These are phyloP conservation scores for Pipistrellus pygmaeus DNA, from an alignment of 2,797 vertebrate genomes.

Conservation along the genomic window DNA sequence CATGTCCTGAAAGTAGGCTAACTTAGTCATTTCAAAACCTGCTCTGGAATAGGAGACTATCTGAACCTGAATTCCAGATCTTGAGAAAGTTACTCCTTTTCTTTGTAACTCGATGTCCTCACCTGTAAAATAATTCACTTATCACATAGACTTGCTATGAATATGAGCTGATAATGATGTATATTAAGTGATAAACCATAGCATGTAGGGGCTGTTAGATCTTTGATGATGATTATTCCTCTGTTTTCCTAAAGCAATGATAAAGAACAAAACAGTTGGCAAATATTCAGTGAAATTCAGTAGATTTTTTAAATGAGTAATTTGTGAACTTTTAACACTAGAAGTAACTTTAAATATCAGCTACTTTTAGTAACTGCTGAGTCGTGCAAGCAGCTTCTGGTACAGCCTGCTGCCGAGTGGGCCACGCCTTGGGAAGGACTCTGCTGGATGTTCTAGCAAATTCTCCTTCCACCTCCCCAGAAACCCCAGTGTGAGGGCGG, in stretches of 20 bases:
- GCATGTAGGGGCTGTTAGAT: background rate
- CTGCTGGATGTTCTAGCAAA: background rate
- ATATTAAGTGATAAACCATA: background rate
- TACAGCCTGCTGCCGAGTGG: background rate
- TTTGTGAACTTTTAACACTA: background rate
- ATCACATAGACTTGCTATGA: background rate
- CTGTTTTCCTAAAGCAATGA: background rate
- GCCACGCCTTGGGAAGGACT: background rate
- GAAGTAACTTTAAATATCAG: slow-evolving; percentile 1
- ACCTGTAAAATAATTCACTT: background rate
- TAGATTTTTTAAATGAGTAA: background rate
- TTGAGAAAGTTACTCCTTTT: background rate
- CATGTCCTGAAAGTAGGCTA: background rate
- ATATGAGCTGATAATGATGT: background rate
- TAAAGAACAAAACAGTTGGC: background rate
- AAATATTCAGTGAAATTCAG: slow-evolving; percentile 7
- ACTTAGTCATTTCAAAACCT: background rate
- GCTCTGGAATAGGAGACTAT: slow-evolving; percentile 5
- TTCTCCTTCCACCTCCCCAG: background rate
- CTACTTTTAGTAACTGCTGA: background rate
- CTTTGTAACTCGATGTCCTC: background rate
- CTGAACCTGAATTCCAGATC: background rate
- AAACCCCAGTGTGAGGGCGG: background rate
- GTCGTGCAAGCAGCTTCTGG: background rate
- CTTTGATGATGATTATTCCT: background rate